phyloP scores from a whole-genome alignment of 92 coral and sea anemone species.

The Diadumene lineata region DNA sequence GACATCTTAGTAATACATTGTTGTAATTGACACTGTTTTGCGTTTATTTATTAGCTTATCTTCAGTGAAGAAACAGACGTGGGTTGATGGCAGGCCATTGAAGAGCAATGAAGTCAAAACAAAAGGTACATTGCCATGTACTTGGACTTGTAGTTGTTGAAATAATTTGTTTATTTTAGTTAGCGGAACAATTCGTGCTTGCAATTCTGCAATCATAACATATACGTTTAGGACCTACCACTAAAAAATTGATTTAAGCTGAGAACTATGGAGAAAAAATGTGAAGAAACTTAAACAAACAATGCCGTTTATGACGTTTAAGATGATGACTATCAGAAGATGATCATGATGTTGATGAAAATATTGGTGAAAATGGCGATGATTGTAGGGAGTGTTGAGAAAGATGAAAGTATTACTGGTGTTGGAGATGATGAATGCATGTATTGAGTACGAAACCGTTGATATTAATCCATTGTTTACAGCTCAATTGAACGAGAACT shows the following conservation, averaged over 20 bases:
- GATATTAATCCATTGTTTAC: not conserved
- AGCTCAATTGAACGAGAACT: slow-evolving; percentile 54
- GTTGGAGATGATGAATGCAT: too few relatives aligned
- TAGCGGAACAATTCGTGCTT: too few relatives aligned
- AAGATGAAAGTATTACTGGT: too few relatives aligned
- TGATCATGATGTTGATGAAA: not conserved
- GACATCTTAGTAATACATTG: not conserved
- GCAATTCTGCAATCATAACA: too few relatives aligned
- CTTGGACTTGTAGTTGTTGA: too few relatives aligned
- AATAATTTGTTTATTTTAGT: too few relatives aligned
- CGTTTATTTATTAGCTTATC: slow-evolving; percentile 10
- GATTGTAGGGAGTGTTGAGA: too few relatives aligned
- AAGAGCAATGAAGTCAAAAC: slow-evolving; percentile 2
- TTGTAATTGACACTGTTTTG: not conserved
- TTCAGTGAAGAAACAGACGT: slow-evolving; percentile 28
- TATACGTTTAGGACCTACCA: too few relatives aligned
- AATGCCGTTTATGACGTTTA: not conserved
- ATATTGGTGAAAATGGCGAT: not conserved
- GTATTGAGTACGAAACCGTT: too few relatives aligned
- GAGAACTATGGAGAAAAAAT: too few relatives aligned
- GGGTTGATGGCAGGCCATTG: slow-evolving; percentile 12
- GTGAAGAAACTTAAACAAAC: not conserved
- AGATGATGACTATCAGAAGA: not conserved
- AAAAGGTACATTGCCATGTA: slow-evolving; percentile 14
- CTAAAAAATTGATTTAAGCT: too few relatives aligned